A percentile compares a stretch with the other conserved stretches of the same genome.
phyloP scores from a whole-genome alignment of 2,888 invertebrate genomes.

The Hetaerina titia region DNA sequence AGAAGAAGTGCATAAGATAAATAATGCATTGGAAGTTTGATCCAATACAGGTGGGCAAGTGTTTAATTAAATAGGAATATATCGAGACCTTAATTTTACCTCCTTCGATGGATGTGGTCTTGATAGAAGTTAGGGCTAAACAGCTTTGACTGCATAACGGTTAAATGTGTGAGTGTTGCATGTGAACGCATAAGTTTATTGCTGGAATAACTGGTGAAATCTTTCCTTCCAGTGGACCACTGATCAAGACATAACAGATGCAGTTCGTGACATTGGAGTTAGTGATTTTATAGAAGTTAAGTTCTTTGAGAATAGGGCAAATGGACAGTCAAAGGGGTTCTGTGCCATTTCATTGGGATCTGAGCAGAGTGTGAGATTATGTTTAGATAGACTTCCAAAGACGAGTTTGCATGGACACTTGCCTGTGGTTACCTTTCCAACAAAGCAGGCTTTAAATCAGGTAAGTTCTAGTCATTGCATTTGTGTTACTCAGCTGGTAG shows the following conservation, averaged over 20 bases:
- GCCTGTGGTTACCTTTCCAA: conserved; percentile 96
- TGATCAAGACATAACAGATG: conserved; percentile 96
- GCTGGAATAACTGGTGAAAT: neutral
- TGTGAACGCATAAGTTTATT: too few relatives aligned
- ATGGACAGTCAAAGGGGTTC: conserved; percentile 99
- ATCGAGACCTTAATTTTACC: too few relatives aligned
- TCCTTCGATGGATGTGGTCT: too few relatives aligned
- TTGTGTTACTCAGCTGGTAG: neutral
- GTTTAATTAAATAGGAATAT: too few relatives aligned
- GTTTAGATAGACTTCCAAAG: conserved; percentile 96
- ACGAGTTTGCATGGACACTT: conserved; percentile 97
- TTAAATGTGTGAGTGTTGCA: too few relatives aligned
- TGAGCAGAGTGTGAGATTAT: conserved; percentile 91
- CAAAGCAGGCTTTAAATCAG: conserved; percentile 89
- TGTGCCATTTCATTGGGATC: conserved; percentile 97
- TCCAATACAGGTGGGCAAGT: too few relatives aligned
- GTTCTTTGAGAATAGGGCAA: conserved; percentile 99
- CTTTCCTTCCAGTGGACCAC: conserved; percentile 93
- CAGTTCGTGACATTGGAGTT: conserved; percentile 92
- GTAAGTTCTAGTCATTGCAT: conserved; percentile 73
- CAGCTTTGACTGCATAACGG: too few relatives aligned
- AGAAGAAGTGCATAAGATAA: too few relatives aligned
- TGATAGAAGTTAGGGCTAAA: too few relatives aligned
- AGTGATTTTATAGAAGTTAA: conserved; percentile 98
- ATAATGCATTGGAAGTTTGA: too few relatives aligned